phyloP scores from a whole-genome alignment of 2,797 vertebrate genomes.

The Ctenosaura bakeri region DNA sequence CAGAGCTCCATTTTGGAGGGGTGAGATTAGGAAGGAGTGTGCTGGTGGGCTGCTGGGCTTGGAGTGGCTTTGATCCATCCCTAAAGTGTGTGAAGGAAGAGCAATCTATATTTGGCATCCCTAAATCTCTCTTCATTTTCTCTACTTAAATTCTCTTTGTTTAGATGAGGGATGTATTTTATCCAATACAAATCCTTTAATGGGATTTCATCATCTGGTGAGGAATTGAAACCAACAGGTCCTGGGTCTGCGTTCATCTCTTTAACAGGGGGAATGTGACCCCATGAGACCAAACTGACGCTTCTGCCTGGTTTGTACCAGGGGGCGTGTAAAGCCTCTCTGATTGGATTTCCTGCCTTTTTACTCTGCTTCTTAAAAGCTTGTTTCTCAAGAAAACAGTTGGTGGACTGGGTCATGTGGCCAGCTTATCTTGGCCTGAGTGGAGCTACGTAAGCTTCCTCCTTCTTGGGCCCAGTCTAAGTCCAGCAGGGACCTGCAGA shows the following conservation, averaged over 20 bases:
- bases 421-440: not conserved
- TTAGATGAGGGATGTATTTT: slow-evolving; percentile 7
- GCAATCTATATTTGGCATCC: not conserved
- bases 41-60: not conserved
- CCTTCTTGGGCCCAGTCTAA: no score
- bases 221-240: slow-evolving; percentile 4
- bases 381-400: not conserved
- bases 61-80: not conserved
- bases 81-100: not conserved
- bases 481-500: no score
- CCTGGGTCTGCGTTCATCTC: not conserved
- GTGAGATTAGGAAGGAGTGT: not conserved
- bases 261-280: not conserved
- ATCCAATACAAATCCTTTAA: slow-evolving; percentile 38
- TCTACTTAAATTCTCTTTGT: slow-evolving; percentile 7
- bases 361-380: not conserved
- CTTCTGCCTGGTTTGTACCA: not conserved
- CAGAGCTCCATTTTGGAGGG: no score
- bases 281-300: not conserved
- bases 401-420: not conserved
- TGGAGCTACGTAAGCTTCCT: not conserved
- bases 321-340: not conserved
- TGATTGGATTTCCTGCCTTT: not conserved
- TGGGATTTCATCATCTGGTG: slow-evolving; percentile 19
- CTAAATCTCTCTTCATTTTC: slow-evolving; percentile 9